Evolutionary conservation across 1,140 invertebrate genomes (phyloP).

Genomic region (Zaprionus taronus): DNA sequence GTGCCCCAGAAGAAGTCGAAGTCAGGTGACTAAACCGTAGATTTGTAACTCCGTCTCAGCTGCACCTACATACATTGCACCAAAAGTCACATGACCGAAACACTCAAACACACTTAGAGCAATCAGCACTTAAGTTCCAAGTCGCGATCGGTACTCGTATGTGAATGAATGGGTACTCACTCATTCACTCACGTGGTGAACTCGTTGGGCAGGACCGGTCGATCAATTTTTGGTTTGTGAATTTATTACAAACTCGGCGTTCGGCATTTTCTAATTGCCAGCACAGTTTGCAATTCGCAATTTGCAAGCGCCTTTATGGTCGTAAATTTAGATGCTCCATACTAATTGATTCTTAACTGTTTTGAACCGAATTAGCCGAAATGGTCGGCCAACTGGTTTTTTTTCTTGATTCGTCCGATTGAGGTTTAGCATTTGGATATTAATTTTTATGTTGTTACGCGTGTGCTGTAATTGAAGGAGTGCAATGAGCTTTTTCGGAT

Average conservation of each 20-base stretch:
- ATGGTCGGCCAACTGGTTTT: slow-evolving; percentile 28
- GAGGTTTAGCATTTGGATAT: background rate
- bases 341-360: slow-evolving; percentile 78
- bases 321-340: slow-evolving; percentile 48
- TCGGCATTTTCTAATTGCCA: slow-evolving; percentile 67
- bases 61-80: slow-evolving; percentile 6
- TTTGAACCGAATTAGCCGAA: slow-evolving; percentile 40
- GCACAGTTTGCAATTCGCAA: slow-evolving; percentile 56
- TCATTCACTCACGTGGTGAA: slow-evolving; percentile 27
- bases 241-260: slow-evolving; percentile 38
- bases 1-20: slow-evolving; percentile 50
- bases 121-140: background rate
- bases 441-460: background rate
- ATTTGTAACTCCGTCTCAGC: background rate
- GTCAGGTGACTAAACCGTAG: slow-evolving; percentile 35
- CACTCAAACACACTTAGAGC: background rate
- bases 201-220: slow-evolving; percentile 27
- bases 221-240: slow-evolving; percentile 33
- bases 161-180: slow-evolving; percentile 5
- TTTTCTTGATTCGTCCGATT: background rate
- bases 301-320: slow-evolving; percentile 43
- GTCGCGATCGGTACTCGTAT: background rate
- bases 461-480: background rate
- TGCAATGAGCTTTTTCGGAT: background rate
- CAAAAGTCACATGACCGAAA: slow-evolving; percentile 43